phyloP scores from a whole-genome alignment of 2,113 vertebrate species.

The Hemicordylus capensis region DNA sequence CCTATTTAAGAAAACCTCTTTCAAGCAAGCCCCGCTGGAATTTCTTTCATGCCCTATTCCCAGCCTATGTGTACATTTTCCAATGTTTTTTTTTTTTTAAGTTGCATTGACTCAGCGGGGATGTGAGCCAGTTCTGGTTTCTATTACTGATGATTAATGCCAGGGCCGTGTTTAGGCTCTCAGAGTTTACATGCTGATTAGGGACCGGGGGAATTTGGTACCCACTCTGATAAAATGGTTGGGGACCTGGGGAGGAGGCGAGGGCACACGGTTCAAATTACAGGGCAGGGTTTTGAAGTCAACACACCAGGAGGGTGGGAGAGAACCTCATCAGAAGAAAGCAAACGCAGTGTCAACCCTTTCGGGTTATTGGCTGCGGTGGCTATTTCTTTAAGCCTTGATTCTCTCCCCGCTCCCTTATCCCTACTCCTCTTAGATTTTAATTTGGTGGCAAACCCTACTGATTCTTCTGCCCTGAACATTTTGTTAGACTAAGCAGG shows the following conservation, averaged over 20 bases:
- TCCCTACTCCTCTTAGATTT: background rate
- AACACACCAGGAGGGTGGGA: slow-evolving; percentile 21
- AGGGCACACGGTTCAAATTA: slow-evolving; percentile 3
- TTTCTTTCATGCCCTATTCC: slow-evolving; percentile 76
- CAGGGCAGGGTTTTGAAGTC: background rate
- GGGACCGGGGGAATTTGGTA: slow-evolving; percentile 68
- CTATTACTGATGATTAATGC: slow-evolving; percentile 83
- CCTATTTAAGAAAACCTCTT: slow-evolving; percentile 69
- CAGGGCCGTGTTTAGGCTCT: slow-evolving; percentile 73
- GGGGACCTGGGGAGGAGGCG: background rate
- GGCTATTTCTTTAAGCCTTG: fast-evolving
- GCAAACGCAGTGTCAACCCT: background rate
- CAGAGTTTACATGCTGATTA: slow-evolving; percentile 70
- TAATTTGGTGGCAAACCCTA: background rate
- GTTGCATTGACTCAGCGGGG: slow-evolving; percentile 78
- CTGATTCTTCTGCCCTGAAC: background rate
- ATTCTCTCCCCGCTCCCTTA: no score
- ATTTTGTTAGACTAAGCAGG: background rate
- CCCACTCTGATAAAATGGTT: slow-evolving; percentile 54
- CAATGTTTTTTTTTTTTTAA: slow-evolving; percentile 55
- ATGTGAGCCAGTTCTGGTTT: slow-evolving; percentile 81
- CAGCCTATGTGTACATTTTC: slow-evolving; percentile 73
- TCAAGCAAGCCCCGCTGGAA: slow-evolving; percentile 67
- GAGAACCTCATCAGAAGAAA: background rate
- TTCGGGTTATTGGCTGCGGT: fast-evolving